Percentiles rank a stretch among this genome's conserved stretches.
phyloP scores from a whole-genome alignment of 2,888 invertebrate genomes.

The Beris morrisii region DNA sequence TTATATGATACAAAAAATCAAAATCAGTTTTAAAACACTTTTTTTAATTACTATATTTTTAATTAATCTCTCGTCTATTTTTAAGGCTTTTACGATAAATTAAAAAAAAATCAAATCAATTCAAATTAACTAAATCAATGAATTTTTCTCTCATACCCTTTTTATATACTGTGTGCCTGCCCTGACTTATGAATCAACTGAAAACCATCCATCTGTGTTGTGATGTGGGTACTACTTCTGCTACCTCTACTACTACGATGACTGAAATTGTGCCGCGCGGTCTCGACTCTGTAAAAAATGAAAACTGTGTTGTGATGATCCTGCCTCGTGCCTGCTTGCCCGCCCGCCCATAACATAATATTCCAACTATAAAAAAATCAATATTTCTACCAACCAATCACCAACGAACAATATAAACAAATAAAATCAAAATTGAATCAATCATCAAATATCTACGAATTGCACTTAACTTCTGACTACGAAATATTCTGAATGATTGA shows the following conservation, averaged over 20 bases:
- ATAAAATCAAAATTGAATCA: slow-evolving; percentile 1
- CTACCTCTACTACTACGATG: slow-evolving; percentile 25
- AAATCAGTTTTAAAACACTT: neutral
- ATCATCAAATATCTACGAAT: neutral
- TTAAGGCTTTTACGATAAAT: slow-evolving; percentile 36
- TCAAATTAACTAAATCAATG: slow-evolving; percentile 37
- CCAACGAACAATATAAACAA: neutral
- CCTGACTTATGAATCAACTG: slow-evolving; percentile 37
- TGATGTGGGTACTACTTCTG: slow-evolving; percentile 11
- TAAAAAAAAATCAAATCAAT: slow-evolving; percentile 18
- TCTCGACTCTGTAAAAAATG: slow-evolving; percentile 23
- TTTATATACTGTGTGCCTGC: slow-evolving; percentile 39
- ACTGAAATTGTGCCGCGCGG: slow-evolving; percentile 19
- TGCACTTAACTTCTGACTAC: too few species aligned
- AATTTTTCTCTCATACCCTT: slow-evolving; percentile 39
- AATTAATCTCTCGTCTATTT: slow-evolving; percentile 33
- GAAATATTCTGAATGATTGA: too few species aligned
- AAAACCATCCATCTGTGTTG: slow-evolving; percentile 15
- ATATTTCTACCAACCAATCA: slow-evolving; percentile 7
- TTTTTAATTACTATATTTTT: neutral
- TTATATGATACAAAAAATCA: slow-evolving; percentile 22
- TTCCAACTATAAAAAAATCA: slow-evolving; percentile 18
- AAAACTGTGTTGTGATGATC: slow-evolving; percentile 27
- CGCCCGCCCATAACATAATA: slow-evolving; percentile 10
- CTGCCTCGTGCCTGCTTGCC: slow-evolving; percentile 10